Conservation (phyloP, 2,797 vertebrate species). For the Dryobates pubescens region DNA sequence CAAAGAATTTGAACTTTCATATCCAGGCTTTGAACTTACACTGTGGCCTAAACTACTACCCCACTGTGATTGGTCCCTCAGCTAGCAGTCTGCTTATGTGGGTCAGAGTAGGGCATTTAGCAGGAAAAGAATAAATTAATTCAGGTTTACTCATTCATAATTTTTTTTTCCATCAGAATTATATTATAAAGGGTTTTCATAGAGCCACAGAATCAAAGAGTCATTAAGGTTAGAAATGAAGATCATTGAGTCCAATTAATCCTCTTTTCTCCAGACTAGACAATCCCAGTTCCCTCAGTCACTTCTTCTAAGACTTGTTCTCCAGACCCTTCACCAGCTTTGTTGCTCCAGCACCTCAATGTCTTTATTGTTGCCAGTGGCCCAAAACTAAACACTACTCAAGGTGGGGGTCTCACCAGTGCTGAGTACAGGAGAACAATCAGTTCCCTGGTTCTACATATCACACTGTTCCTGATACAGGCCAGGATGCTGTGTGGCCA, state of each 20-base stretch:
- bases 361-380: not conserved
- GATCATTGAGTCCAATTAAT: too few species aligned
- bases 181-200: not conserved
- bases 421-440: not conserved
- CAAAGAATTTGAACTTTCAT: not conserved
- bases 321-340: not conserved
- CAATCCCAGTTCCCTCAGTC: not conserved
- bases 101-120: not conserved
- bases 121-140: not conserved
- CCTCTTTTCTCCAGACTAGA: too few species aligned
- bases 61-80: not conserved
- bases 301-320: not conserved
- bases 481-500: too few species aligned
- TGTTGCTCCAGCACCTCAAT: not conserved
- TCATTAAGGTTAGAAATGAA: not conserved
- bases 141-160: not conserved
- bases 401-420: not conserved
- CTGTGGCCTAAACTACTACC: not conserved
- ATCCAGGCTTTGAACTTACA: not conserved
- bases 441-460: too few species aligned
- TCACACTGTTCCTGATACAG: too few species aligned
- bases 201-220: not conserved
- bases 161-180: not conserved
- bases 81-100: not conserved
- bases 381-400: not conserved